phyloP scores from a whole-genome alignment of 1,140 invertebrate species.

The Caenorhabditis brenneri region DNA sequence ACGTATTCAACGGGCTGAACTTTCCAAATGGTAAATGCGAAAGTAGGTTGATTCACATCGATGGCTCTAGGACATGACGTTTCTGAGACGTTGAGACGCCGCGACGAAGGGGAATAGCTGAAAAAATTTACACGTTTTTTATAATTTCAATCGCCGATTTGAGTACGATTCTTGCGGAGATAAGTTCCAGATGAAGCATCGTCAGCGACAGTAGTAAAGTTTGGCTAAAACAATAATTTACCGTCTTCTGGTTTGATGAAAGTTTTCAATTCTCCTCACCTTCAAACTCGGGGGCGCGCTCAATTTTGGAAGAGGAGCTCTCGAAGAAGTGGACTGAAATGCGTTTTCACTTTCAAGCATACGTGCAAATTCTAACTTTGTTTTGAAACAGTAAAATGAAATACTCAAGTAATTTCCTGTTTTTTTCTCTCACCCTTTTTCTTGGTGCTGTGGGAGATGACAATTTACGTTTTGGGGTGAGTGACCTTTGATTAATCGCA shows the following conservation, averaged over 20 bases:
- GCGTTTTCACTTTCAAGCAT: neutral
- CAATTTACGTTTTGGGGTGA: neutral
- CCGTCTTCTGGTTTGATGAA: neutral
- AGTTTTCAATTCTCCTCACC: neutral
- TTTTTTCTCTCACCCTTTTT: neutral
- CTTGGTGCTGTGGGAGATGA: neutral
- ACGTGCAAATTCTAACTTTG: neutral
- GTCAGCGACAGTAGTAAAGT: constrained; percentile 7
- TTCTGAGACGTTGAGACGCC: neutral
- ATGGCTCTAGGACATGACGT: neutral
- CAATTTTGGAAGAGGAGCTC: constrained; percentile 20
- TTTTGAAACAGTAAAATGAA: neutral
- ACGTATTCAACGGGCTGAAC: no score
- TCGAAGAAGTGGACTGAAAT: neutral
- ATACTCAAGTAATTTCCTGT: neutral
- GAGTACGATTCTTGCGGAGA: constrained; percentile 3
- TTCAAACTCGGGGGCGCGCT: constrained; percentile 6
- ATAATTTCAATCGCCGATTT: neutral
- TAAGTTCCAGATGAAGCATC: neutral
- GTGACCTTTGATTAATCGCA: constrained; percentile 10
- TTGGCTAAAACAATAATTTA: neutral
- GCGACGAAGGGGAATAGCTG: neutral
- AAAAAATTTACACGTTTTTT: neutral
- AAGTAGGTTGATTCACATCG: neutral
- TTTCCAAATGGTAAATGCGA: neutral